Conservation (phyloP, 2,113 vertebrate species). For the Hypanus sabinus region DNA sequence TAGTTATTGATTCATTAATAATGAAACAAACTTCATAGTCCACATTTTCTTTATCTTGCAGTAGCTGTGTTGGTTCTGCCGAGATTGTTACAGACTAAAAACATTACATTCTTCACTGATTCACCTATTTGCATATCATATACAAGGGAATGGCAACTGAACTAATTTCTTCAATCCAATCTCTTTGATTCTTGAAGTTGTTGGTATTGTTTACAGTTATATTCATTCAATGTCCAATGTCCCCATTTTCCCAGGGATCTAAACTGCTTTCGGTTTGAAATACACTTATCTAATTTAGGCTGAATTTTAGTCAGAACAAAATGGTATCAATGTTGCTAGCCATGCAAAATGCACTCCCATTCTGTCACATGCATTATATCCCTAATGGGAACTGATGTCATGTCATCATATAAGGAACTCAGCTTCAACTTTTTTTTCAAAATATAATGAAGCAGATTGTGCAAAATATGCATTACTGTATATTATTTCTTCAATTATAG, state of each 20-base stretch:
- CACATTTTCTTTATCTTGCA: neutral
- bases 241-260: neutral
- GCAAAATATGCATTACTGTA: neutral
- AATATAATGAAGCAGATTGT: neutral
- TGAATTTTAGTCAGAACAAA: neutral
- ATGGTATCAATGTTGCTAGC: neutral
- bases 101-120: neutral
- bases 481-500: conserved; percentile 5
- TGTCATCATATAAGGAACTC: neutral
- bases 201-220: neutral
- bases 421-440: neutral
- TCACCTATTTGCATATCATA: neutral
- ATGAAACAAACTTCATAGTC: neutral
- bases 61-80: neutral
- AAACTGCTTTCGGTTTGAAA: neutral
- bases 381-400: neutral
- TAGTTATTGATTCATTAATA: neutral
- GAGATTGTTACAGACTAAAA: neutral
- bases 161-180: neutral
- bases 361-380: neutral
- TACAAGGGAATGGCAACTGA: neutral
- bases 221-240: neutral
- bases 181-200: neutral
- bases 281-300: neutral
- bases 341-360: neutral